phyloP scores from a whole-genome alignment of 2,113 vertebrate species.

The Rhinichthys klamathensis region DNA sequence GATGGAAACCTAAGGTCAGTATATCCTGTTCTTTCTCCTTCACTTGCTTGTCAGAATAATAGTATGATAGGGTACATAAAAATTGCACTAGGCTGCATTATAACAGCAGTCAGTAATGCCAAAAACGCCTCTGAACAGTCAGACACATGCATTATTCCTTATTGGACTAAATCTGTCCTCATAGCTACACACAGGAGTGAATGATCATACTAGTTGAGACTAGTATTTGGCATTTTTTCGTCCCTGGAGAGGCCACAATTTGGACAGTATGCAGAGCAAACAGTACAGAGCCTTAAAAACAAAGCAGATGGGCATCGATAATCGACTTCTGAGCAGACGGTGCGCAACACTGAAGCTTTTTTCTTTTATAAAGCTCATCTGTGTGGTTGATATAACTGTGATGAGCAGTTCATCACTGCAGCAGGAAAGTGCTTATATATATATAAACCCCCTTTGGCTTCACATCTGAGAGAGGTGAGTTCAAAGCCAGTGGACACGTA shows the following conservation, averaged over 20 bases:
- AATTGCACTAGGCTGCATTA: neutral
- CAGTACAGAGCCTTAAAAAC: constrained; percentile 37
- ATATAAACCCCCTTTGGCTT: constrained; percentile 16
- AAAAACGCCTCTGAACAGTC: neutral
- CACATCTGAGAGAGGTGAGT: neutral
- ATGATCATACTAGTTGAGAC: neutral
- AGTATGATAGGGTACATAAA: neutral
- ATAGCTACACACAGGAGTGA: neutral
- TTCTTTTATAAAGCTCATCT: constrained; percentile 18
- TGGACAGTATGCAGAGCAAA: constrained; percentile 19
- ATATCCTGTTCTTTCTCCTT: neutral
- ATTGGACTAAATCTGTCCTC: neutral
- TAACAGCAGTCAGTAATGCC: neutral
- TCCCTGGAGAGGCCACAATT: constrained; percentile 34
- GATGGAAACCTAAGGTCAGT: neutral
- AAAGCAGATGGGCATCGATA: neutral
- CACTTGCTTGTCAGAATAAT: neutral
- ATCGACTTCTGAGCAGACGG: neutral
- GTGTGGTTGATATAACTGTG: constrained; percentile 36
- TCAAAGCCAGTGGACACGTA: neutral
- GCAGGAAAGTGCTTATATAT: constrained; percentile 44
- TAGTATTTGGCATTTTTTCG: constrained; percentile 46
- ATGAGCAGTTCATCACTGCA: constrained; percentile 42
- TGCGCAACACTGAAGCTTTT: neutral
- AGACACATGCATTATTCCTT: neutral